These are phyloP conservation scores for Drosophila ananassae DNA, from an alignment of 1,140 invertebrate species.

Conservation along the genomic window DNA sequence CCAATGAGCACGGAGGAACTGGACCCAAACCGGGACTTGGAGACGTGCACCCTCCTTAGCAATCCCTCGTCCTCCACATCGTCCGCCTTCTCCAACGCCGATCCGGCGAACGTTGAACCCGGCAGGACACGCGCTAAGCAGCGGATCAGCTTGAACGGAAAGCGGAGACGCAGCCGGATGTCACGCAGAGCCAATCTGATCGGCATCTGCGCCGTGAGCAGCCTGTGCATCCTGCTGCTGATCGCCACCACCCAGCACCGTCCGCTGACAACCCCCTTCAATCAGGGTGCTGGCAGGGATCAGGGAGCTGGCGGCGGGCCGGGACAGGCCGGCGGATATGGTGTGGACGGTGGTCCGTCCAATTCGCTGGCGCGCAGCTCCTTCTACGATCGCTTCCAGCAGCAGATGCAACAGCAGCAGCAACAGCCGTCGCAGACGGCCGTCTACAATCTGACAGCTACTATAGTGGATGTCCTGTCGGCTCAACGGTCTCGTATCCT, in stretches of 20 bases:
- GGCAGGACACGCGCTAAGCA: conserved; percentile 78
- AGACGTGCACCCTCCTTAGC: conserved; percentile 65
- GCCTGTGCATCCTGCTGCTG: conserved; percentile 86
- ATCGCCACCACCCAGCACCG: conserved; percentile 87
- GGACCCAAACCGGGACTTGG: conserved; percentile 37
- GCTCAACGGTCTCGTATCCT: conserved; percentile 85
- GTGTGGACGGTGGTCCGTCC: conserved; percentile 49
- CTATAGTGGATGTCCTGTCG: conserved; percentile 86
- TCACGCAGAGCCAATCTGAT: conserved; percentile 86
- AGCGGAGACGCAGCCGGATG: conserved; percentile 83
- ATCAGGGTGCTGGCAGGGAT: conserved; percentile 37
- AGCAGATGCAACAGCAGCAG: conserved; percentile 59
- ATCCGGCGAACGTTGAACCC: conserved; percentile 39
- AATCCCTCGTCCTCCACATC: background rate
- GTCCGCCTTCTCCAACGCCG: conserved; percentile 33
- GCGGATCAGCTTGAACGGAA: conserved; percentile 70
- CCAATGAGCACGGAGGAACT: conserved; percentile 64
- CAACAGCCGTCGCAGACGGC: conserved; percentile 62
- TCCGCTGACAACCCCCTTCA: conserved; percentile 84
- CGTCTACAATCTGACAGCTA: conserved; percentile 78
- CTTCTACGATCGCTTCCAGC: conserved; percentile 53
- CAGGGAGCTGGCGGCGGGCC: conserved; percentile 30
- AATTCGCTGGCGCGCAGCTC: conserved; percentile 51
- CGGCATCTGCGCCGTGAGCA: conserved; percentile 86
- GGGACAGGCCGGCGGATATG: conserved; percentile 17